Percentiles rank a stretch among this genome's conserved stretches.
phyloP scores from a whole-genome alignment of 2,888 invertebrate species.

The Torymus aiolomorphi region DNA sequence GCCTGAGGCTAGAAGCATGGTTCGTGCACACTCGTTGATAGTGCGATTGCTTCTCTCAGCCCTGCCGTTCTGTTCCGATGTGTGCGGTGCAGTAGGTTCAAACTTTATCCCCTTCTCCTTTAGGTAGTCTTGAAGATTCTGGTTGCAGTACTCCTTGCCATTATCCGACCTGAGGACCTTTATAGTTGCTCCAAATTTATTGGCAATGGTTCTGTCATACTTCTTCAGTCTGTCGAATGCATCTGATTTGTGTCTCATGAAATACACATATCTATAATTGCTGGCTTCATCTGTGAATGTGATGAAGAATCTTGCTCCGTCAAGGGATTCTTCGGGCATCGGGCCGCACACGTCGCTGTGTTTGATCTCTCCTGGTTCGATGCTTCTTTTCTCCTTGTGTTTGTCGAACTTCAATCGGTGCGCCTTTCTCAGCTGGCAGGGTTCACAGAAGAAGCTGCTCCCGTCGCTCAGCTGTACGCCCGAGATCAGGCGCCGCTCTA shows the following conservation, averaged over 20 bases:
- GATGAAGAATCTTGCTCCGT: background rate
- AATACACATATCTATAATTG: background rate
- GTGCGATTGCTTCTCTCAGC: no score
- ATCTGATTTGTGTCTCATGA: background rate
- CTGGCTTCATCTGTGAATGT: background rate
- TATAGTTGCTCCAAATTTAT: background rate
- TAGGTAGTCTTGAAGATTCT: no score
- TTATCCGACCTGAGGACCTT: no score
- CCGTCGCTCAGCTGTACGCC: background rate
- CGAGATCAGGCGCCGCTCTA: background rate
- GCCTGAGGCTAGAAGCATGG: no score
- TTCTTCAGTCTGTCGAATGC: background rate
- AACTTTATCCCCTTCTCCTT: no score
- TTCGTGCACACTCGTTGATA: no score
- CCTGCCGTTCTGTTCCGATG: no score
- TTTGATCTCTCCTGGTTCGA: background rate
- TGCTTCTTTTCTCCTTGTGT: background rate
- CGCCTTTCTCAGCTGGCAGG: background rate
- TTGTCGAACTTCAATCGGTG: slow-evolving; percentile 1
- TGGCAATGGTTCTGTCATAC: background rate
- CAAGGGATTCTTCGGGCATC: background rate
- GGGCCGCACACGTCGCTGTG: no score
- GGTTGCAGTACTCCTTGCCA: no score
- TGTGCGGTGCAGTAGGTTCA: no score
- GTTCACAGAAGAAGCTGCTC: background rate